phyloP scores from a whole-genome alignment of 2,888 invertebrate genomes.

The Dascillus cervinus region DNA sequence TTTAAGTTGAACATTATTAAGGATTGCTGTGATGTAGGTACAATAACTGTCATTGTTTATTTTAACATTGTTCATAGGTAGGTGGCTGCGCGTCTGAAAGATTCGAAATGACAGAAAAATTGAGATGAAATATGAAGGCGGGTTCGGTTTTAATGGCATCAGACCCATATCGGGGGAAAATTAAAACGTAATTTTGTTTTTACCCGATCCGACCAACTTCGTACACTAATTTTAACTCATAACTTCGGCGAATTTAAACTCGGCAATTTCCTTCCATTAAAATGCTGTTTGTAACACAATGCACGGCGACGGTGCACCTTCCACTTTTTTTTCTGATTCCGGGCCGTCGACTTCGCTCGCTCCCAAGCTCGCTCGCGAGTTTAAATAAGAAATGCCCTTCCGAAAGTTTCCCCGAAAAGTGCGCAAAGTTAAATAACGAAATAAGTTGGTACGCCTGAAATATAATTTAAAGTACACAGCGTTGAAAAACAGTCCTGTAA shows the following conservation, averaged over 20 bases:
- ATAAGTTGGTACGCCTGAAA: constrained; percentile 21
- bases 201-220: constrained; percentile 14
- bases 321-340: too few species aligned
- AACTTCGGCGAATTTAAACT: constrained; percentile 16
- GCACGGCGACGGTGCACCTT: too few species aligned
- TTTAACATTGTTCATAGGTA: too few species aligned
- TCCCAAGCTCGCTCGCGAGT: constrained; percentile 2
- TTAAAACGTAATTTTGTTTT: constrained; percentile 19
- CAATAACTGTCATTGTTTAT: too few species aligned
- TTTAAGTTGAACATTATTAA: too few species aligned
- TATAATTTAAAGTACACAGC: constrained; percentile 28
- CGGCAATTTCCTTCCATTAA: too few species aligned
- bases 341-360: too few species aligned
- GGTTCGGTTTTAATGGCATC: constrained; percentile 17
- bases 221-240: constrained; percentile 5
- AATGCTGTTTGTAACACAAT: too few species aligned
- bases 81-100: too few species aligned
- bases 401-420: constrained; percentile 14
- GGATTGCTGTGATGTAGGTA: too few species aligned
- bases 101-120: too few species aligned
- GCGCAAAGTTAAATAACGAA: constrained; percentile 26
- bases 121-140: too few species aligned
- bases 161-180: constrained; percentile 17
- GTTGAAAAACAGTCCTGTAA: constrained; percentile 35
- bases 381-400: constrained; percentile 16